phyloP scores from a whole-genome alignment of 1,140 invertebrate species.

The Ips typographus region DNA sequence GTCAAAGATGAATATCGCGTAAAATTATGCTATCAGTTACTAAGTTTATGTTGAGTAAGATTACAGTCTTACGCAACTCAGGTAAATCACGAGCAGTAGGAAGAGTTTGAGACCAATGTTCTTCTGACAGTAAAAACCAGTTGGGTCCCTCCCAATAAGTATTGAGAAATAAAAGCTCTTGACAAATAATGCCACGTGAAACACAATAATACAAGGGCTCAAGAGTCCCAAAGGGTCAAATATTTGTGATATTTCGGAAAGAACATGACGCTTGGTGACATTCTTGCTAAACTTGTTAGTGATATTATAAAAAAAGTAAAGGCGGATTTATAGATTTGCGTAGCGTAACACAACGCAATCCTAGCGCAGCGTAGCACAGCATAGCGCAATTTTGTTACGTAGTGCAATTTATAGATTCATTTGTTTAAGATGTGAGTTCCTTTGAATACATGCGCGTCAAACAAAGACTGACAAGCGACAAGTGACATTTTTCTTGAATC shows the following conservation, averaged over 20 bases:
- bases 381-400: too few species aligned
- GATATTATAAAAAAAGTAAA: slow-evolving; percentile 1
- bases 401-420: too few species aligned
- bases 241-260: slow-evolving; percentile 29
- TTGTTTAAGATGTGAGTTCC: too few species aligned
- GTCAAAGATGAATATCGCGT: neutral
- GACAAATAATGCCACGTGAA: slow-evolving; percentile 45
- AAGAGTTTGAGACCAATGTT: neutral
- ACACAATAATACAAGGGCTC: slow-evolving; percentile 37
- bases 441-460: too few species aligned
- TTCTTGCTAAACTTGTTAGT: neutral
- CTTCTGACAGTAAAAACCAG: neutral
- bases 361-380: too few species aligned
- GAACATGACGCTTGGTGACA: slow-evolving; percentile 31
- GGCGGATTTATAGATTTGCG: too few species aligned
- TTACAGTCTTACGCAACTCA: neutral
- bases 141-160: slow-evolving; percentile 18
- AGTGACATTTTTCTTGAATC: too few species aligned
- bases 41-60: neutral
- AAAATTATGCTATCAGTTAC: neutral
- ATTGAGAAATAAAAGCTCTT: slow-evolving; percentile 1
- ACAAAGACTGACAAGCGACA: too few species aligned
- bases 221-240: slow-evolving; percentile 37
- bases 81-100: neutral
- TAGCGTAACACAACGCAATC: too few species aligned